Evolutionary conservation across 1,140 invertebrate species (phyloP), one percentile per base, ranked within the genome.

Genomic region (Zaprionus ornatus): DNA sequence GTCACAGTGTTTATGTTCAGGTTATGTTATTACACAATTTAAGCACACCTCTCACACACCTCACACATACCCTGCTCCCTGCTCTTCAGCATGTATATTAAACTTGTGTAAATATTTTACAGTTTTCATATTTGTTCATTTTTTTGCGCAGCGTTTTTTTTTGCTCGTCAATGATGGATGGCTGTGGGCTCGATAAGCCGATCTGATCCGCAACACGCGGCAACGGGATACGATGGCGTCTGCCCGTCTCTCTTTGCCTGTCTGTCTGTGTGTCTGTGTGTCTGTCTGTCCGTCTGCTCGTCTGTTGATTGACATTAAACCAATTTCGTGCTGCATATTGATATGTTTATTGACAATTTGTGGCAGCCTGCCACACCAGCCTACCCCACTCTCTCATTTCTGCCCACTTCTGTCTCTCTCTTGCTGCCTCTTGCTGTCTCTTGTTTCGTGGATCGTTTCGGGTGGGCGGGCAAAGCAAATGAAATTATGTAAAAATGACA

Each of bases 321-420:
- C 82, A 83, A 84, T 83, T 83, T 83, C 55, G 64, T 77, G 63
- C 54, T 67, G 82, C 77, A 83, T 84, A 84, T 84, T 84, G 82
- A 84, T 84, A 84, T 83, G 77, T 80, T 80, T 84, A 84, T 80
- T 84, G 77, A 84, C 80, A 83, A 74, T 80, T 82, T 82, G 74
- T 63, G 79, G 79, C 66, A 74, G 48, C 48, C n/a, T 40, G 45
- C 50, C 25, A 40, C 32, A 59, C 2, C 27, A 9, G 40, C 29
- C 59, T 63, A 21, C 35, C 25, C 17, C 13, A 1, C 48, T 17
- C 7, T 3, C 27, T 29, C 9, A 9, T 29, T 32, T 0, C 10
- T 13, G 54, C 15, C 23, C 35, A 12, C 35, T 37, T 13, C 35
- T 5, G 3, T 17, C 0, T n/a, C 7, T 0, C 3, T 7, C n/a